phyloP scores from a whole-genome alignment of 1,140 invertebrate species.

The Dendrolimus kikuchii region DNA sequence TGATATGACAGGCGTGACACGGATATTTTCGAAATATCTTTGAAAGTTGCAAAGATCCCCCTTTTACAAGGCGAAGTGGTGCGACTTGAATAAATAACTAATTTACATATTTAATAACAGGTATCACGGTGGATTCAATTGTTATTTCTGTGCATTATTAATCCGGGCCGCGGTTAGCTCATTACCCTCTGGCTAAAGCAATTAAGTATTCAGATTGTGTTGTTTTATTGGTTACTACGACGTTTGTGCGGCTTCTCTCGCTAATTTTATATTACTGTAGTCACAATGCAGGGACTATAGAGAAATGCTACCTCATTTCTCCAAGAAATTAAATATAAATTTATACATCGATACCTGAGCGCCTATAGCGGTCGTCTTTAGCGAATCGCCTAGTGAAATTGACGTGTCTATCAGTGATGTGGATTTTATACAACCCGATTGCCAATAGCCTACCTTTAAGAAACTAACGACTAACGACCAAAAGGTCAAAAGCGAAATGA shows the following conservation, averaged over 20 bases:
- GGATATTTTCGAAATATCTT: conserved; percentile 3
- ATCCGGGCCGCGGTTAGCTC: conserved; percentile 11
- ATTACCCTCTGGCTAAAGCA: conserved; percentile 21
- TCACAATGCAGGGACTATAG: too few relatives aligned
- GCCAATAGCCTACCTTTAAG: too few relatives aligned
- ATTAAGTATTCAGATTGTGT: conserved; percentile 30
- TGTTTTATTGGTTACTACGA: conserved; percentile 9
- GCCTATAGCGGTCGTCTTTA: too few relatives aligned
- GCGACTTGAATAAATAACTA: conserved; percentile 40
- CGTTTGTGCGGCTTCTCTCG: conserved; percentile 1
- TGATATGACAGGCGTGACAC: conserved; percentile 8
- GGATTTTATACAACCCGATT: too few relatives aligned
- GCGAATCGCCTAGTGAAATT: too few relatives aligned
- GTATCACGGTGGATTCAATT: conserved; percentile 35
- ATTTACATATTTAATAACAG: conserved; percentile 47
- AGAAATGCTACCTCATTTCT: too few relatives aligned
- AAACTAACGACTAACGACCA: too few relatives aligned
- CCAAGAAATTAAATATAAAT: too few relatives aligned
- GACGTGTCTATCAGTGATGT: too few relatives aligned
- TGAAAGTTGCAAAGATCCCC: not conserved
- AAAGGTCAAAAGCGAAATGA: too few relatives aligned
- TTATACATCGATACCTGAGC: too few relatives aligned
- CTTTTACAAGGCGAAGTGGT: conserved; percentile 19
- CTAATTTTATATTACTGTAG: too few relatives aligned
- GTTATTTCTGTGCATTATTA: conserved; percentile 35